Evolutionary conservation across 2,113 vertebrate species (phyloP).

Genomic region (Elaphurus davidianus): DNA sequence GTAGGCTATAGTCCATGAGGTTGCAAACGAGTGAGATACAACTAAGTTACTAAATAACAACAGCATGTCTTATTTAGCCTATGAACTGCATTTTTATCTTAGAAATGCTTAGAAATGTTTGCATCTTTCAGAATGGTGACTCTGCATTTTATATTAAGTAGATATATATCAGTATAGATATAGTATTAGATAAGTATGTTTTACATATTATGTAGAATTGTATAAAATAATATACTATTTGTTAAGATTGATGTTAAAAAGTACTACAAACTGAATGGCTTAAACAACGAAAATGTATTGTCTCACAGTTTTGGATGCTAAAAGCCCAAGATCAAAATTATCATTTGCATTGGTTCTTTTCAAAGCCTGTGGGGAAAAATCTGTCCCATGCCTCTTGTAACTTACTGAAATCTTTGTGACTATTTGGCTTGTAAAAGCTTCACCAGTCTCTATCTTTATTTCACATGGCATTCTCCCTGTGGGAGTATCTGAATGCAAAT

Average conservation of each 20-base stretch:
- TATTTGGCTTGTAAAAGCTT: not conserved
- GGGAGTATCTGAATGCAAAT: too few species aligned
- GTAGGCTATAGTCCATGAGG: not conserved
- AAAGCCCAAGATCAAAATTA: not conserved
- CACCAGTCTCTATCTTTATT: not conserved
- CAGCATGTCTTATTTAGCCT: not conserved
- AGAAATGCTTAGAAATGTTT: not conserved
- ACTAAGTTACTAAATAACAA: not conserved
- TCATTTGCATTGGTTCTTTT: not conserved
- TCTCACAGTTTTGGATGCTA: not conserved
- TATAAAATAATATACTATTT: not conserved
- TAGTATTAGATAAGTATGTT: not conserved
- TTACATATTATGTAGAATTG: not conserved
- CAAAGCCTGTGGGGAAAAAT: not conserved
- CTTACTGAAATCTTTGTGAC: not conserved
- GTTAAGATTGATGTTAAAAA: not conserved
- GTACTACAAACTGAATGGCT: not conserved
- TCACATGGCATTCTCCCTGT: not conserved
- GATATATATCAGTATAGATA: not conserved
- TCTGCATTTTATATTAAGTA: not conserved
- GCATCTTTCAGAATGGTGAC: not conserved
- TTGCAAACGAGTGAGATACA: not conserved
- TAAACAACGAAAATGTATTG: not conserved
- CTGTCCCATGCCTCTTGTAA: fast-evolving
- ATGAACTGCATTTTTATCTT: not conserved